A percentile compares a stretch with the other conserved stretches of the same genome.
These are phyloP conservation scores for Cyprinus carpio DNA, from an alignment of 2,113 vertebrate genomes.

Conservation along the genomic window DNA sequence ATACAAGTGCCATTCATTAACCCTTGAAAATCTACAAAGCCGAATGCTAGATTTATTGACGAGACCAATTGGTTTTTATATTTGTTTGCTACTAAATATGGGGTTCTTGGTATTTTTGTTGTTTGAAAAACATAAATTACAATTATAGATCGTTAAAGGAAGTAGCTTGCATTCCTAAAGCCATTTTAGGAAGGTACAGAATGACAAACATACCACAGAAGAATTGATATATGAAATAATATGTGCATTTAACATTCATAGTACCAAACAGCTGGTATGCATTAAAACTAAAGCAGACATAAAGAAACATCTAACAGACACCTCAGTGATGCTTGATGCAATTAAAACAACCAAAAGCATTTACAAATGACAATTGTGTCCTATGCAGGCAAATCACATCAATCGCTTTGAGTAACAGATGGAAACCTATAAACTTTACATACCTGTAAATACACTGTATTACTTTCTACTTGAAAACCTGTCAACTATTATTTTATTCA, in stretches of 20 bases:
- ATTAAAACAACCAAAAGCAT: conserved; percentile 15
- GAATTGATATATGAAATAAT: not conserved
- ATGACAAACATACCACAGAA: not conserved
- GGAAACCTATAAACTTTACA: not conserved
- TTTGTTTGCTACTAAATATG: conserved; percentile 83
- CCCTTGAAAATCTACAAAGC: conserved; percentile 83
- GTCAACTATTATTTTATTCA: not conserved
- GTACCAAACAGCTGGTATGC: not conserved
- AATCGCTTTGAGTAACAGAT: not conserved
- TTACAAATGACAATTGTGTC: not conserved
- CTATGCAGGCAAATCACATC: not conserved
- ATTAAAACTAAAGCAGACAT: not conserved
- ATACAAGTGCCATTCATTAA: conserved; percentile 92
- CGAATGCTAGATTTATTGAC: conserved; percentile 89
- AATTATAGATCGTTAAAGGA: conserved; percentile 78
- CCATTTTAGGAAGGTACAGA: not conserved
- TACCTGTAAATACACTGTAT: not conserved
- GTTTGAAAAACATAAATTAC: conserved; percentile 73
- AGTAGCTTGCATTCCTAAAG: not conserved
- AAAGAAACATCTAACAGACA: not conserved
- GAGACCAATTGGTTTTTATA: conserved; percentile 80
- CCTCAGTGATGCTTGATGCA: not conserved
- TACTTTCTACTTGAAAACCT: not conserved
- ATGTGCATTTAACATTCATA: not conserved
- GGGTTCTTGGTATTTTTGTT: conserved; percentile 74